Evolutionary conservation across 2,797 vertebrate species (phyloP), one percentile per base, ranked within the genome.

Genomic region (Vipera latastei): DNA sequence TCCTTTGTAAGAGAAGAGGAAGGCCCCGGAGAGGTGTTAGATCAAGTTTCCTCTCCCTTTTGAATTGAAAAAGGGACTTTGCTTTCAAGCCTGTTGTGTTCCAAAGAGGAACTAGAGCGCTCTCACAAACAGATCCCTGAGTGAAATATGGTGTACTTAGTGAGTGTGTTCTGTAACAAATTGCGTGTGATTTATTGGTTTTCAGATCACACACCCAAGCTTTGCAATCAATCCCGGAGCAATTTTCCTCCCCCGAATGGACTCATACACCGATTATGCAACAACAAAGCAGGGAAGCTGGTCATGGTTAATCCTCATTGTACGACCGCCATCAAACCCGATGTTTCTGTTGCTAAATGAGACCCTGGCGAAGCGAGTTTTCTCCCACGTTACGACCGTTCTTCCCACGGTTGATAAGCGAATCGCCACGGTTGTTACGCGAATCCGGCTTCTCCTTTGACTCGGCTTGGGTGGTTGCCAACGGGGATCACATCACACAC

Each of bases 251-350:
- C n/a, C n/a, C 53, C 13, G 26, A 14, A 7, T 13, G 26, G 26
- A 61, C 32, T 20, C 13, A 11, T 0, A 18, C 2, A 11, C 2
- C n/a, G 16, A 57, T 57, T 9, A 9, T 18, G 20, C 44, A 83
- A 48, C 56, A 53, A 14, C 69, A 59, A 11, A 83, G 69, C 0
- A 4, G 32, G 32, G 32, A 44, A 22, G 7, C 14, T 11, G 38
- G 73, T 6, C 7, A 3, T 38, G 20, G 28, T 13, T 16, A 7
- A 14, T 63, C 26, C 61, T 28, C 4, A 0, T 0, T 1, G 1
- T 28, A 63, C 11, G 61, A 63, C 61, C 11, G 2, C 5, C 1
- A 6, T 3, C 65, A 1, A 32, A 65, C n/a, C 65, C 5, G 4
- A 16, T 14, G 14, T 7, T 32, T 69, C 28, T 13, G n/a, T 11